Evolutionary conservation across 2,888 invertebrate genomes (phyloP), one percentile per base, ranked within the genome.

Genomic region (Anthoptus insignis): DNA sequence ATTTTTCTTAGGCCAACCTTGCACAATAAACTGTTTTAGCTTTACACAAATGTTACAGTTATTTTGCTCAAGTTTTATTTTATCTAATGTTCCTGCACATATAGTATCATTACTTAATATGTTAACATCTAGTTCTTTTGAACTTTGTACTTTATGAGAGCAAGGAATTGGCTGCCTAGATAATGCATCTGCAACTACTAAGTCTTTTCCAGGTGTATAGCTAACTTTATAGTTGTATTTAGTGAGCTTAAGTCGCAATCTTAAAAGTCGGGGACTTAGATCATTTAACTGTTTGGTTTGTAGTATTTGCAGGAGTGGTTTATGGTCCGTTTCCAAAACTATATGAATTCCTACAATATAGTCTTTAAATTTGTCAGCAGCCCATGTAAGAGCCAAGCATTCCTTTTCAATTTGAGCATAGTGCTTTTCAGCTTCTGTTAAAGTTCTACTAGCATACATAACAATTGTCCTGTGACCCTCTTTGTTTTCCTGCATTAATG

Each of bases 261-360:
- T 42, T 42, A 42, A 19, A 16, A 42, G 19, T 1, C 42, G 42
- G 1, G 42, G 42, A 42, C 42, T 42, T 19, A 42, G 6, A 42
- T 42, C 42, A 42, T 19, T 19, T 42, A 42, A 42, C 9, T 42
- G 42, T 42, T 42, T 42, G 19, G 42, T 42, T 42, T 42, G 42
- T 11, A 42, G 4, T 34, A 34, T 34, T 34, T 34, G 34, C 1
- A 34, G 34, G 2, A 34, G n/a, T 2, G 34, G 34, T 34, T 34
- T 34, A n/a, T 34, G 34, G n/a, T 34, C 34, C 2, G 34, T 34
- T 34, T n/a, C n/a, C n/a, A n/a, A n/a, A n/a, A n/a, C n/a, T n/a
- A n/a, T n/a, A n/a, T n/a, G n/a, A n/a, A n/a, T 34, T 6, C 34
- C 34, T 34, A n/a, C 13, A 34, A 34, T 34, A 34, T 34, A 34